A percentile compares a stretch with the other conserved stretches of the same genome.
These are phyloP conservation scores for Gymnobelideus leadbeateri DNA, from an alignment of 2,113 vertebrate genomes.

Conservation along the genomic window DNA sequence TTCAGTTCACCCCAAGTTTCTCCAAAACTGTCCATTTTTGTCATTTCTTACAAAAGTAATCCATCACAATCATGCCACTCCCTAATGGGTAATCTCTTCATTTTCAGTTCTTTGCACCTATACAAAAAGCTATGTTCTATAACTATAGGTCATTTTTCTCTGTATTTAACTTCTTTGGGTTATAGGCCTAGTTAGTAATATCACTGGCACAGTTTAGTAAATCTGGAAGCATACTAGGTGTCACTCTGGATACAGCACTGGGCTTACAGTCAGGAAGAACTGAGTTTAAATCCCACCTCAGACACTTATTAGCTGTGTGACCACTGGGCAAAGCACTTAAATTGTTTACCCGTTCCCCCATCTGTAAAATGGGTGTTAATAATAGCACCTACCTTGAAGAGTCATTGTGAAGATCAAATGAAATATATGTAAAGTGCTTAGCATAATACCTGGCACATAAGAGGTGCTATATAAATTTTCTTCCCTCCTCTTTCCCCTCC, in stretches of 20 bases:
- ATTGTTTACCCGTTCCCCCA: not conserved
- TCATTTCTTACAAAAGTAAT: not conserved
- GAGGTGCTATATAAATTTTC: not conserved
- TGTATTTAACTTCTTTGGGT: not conserved
- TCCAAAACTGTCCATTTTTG: not conserved
- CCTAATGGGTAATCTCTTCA: not conserved
- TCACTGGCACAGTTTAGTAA: not conserved
- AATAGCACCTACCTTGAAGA: not conserved
- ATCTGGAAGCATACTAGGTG: not conserved
- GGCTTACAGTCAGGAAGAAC: not conserved
- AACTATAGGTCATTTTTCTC: not conserved
- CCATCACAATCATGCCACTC: not conserved
- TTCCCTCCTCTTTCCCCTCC: not conserved
- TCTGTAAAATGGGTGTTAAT: not conserved
- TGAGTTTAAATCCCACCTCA: not conserved
- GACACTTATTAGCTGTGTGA: not conserved
- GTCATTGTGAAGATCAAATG: not conserved
- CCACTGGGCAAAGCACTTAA: not conserved
- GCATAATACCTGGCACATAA: not conserved
- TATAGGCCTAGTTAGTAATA: not conserved
- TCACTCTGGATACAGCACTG: not conserved
- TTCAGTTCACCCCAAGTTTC: not conserved
- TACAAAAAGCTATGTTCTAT: not conserved
- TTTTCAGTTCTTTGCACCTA: not conserved
- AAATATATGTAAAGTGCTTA: not conserved